phyloP scores from a whole-genome alignment of 2,888 invertebrate genomes.

The Ernsta delagoae region DNA sequence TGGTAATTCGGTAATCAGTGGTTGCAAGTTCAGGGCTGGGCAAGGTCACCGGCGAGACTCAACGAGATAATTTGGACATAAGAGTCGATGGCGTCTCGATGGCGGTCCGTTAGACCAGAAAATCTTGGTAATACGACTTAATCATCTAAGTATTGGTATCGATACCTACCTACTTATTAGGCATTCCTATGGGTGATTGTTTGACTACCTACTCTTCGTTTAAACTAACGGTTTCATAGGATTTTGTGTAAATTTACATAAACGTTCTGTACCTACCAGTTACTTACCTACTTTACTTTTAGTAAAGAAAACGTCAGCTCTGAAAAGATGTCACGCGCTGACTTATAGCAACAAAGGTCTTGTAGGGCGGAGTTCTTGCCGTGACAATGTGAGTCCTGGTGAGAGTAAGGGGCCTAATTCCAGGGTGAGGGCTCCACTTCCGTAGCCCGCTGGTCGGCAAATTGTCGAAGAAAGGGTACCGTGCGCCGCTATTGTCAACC shows the following conservation, averaged over 20 bases:
- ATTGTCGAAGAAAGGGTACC: slow-evolving; percentile 83
- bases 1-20: slow-evolving; percentile 83
- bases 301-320: slow-evolving; percentile 18
- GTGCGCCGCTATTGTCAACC: slow-evolving; percentile 75
- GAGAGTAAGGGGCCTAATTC: slow-evolving; percentile 75
- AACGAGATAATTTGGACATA: slow-evolving; percentile 66
- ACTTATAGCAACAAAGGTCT: slow-evolving; percentile 58
- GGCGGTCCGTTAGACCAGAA: slow-evolving; percentile 39
- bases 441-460: slow-evolving; percentile 79
- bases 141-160: slow-evolving; percentile 30
- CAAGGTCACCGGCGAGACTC: slow-evolving; percentile 69
- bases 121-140: slow-evolving; percentile 27
- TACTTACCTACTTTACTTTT: neutral
- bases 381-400: slow-evolving; percentile 71
- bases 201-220: neutral
- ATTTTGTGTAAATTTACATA: slow-evolving; percentile 16
- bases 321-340: slow-evolving; percentile 73
- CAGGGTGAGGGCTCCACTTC: slow-evolving; percentile 73
- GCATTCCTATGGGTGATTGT: slow-evolving; percentile 3
- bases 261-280: slow-evolving; percentile 6
- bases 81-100: slow-evolving; percentile 54
- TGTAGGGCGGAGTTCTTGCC: slow-evolving; percentile 72
- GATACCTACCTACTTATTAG: neutral
- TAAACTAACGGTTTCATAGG: slow-evolving; percentile 18
- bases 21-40: slow-evolving; percentile 67